Evolutionary conservation across 2,797 vertebrate genomes (phyloP), one percentile per base, ranked within the genome.

Genomic region (Peromyscus aztecus): DNA sequence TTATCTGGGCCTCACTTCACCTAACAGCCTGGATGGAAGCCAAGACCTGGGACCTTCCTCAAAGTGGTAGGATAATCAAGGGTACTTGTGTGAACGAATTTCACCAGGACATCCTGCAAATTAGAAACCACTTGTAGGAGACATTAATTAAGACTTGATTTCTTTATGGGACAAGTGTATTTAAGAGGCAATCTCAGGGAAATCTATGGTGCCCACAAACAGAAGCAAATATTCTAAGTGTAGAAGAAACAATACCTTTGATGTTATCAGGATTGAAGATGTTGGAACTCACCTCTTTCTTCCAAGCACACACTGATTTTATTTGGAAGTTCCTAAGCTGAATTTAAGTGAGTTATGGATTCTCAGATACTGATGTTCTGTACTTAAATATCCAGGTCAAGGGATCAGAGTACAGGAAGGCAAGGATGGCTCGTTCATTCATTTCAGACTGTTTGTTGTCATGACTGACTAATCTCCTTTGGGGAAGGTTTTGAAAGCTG

Each of bases 1-100:
- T 99, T 99, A 99, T 99, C 99, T 98, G 98, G 98, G 98, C 98
- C 99, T 99, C 99, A 99, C 99, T 99, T 99, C 99, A 98, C 98
- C 98, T 98, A 98, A 98, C 97, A 96, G 98, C 98, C 96, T 97
- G 98, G 98, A 99, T 98, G 98, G 97, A 97, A 99, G 98, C 98
- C 98, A 98, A 99, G 95, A 97, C 98, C 92, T 98, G 94, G 98
- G 98, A 98, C 94, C 96, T 98, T 96, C 91, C 98, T 96, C 96
- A 98, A 98, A 98, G 98, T 77, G 83, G 94, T 93, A 97, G 97
- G 78, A 78, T 95, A 97, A 97, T 16, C 86, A 89, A 24, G 13
- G 98, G 97, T 71, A 95, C 85, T 84, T 75, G 89, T 86, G 97
- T 97, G 96, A 97, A 75, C 83, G 95, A 98, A 96, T 92, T 98